These are phyloP conservation scores for Onychomys arenicola DNA, from an alignment of 2,797 vertebrate genomes.

Conservation along the genomic window DNA sequence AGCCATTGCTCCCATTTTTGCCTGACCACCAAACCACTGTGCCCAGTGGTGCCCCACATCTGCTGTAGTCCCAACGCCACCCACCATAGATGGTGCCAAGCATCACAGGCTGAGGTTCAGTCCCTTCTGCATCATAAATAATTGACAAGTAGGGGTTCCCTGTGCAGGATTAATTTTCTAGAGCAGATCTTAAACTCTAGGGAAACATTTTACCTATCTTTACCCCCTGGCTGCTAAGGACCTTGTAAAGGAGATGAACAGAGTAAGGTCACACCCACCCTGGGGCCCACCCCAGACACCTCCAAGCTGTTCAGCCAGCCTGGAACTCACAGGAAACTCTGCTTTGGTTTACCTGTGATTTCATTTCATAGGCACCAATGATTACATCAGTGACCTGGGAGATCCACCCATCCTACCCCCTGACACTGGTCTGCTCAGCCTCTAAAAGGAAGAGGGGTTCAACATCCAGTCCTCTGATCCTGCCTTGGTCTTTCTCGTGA, in stretches of 20 bases:
- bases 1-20: background rate
- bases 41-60: accelerated
- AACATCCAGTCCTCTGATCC: background rate
- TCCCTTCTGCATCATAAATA: background rate
- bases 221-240: background rate
- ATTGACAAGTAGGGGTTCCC: background rate
- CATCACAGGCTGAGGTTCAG: background rate
- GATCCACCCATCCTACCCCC: background rate
- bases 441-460: background rate
- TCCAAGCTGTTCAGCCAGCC: background rate
- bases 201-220: background rate
- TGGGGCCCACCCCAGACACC: background rate
- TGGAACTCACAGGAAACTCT: background rate
- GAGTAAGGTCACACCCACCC: background rate
- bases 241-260: background rate
- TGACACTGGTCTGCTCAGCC: background rate
- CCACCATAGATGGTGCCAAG: background rate
- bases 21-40: background rate
- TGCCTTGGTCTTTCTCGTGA: background rate
- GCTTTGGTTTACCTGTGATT: background rate
- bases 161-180: background rate
- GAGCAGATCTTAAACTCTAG: background rate
- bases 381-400: background rate
- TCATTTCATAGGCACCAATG: no score
- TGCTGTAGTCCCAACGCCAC: background rate